Base-by-base conservation (phyloP, 2,888 invertebrate genomes). In the Raillietiella orientalis region DNA sequence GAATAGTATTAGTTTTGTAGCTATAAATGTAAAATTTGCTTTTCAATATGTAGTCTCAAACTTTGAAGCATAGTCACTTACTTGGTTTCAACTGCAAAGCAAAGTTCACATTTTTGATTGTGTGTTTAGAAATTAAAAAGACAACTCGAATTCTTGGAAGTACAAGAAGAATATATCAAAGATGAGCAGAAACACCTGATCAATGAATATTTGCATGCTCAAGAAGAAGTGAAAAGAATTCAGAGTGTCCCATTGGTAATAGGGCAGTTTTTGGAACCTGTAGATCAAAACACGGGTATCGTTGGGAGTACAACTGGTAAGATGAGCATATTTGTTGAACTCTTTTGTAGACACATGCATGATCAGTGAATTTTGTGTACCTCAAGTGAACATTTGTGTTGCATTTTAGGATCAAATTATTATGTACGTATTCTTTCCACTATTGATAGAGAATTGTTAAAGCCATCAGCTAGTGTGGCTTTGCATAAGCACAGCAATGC, bases 401-500 rank as follows among this genome's bases (percentile, higher is more conserved):
- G 17, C 16, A 26, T 36, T 37, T 21, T 37, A 56, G 90, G 96
- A 16, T 96, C 93, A 2, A 96, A 96, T 52, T 96, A 96, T 49
- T 99, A 87, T 54, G 96, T 99, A 9, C 62, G 93, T 11, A 96
- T 96, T 42, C 51, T 99, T 30, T 93, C 93, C 3, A 96, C 96
- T 4, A 82, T 99, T 37, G 96, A 99, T 46, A 56, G 93, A 9
- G 96, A 99, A 47, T 50, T 96, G 30, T 47, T 99, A 35, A 93
- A 96, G 44, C 90, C 96, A 0, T 90, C 90, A 2, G 87, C 93
- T 9, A 90, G 87, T 34, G 96, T 96, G 14, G 93, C 93, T 11
- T 56, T 96, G 16, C 96, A 96, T 47, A 96, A 96, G 46, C 93
- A 96, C 50, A 90, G 90, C 40, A 96, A 99, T 59, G 93, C 96